Evolutionary conservation across 2,113 vertebrate species (phyloP), one percentile per base, ranked within the genome.

Genomic region (Perognathus longimembris): DNA sequence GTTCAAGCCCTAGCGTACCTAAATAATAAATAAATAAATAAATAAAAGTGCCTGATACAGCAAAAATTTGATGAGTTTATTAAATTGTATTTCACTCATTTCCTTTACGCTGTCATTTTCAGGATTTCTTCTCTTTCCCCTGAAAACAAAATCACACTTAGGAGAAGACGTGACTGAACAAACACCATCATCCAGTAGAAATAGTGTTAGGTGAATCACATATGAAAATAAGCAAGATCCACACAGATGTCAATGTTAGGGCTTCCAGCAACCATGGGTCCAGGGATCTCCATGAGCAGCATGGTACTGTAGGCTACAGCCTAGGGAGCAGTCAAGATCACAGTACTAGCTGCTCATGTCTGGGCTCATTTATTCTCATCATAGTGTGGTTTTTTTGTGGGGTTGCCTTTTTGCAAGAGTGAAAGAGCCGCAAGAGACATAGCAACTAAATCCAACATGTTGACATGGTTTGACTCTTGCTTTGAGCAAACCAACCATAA

Each of bases 401-500:
- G 15, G 12, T 63, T 74, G 67, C 21, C 74, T 73, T 85, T 74
- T 71, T 45, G 18, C 34, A 73, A 85, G n/a, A 64, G 28, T 64
- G 69, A 85, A 91, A 73, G 42, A 85, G 66, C 50, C 40, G 70
- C 70, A 74, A 83, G 9, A 45, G 82, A 63, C 8, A 30, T 21
- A 45, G 38, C 26, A 73, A 12, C 45, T 24, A 61, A 42, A 92
- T 59, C 22, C 63, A 85, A 11, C 28, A 75, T 42, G 42, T 26
- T 57, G 81, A 67, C 12, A 12, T 69, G 15, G n/a, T 88, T 87
- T 84, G 83, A 69, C 45, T 78, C 69, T 69, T 82, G 42, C 24
- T 94, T 88, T 69, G 86, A 85, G 42, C 34, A 76, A 90, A 88
- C 42, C 21, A 74, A 28, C 54, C 17, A 8, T 67, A 32, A 87